phyloP scores from a whole-genome alignment of 2,113 vertebrate species.

The Xenotilapia flavipinnis region DNA sequence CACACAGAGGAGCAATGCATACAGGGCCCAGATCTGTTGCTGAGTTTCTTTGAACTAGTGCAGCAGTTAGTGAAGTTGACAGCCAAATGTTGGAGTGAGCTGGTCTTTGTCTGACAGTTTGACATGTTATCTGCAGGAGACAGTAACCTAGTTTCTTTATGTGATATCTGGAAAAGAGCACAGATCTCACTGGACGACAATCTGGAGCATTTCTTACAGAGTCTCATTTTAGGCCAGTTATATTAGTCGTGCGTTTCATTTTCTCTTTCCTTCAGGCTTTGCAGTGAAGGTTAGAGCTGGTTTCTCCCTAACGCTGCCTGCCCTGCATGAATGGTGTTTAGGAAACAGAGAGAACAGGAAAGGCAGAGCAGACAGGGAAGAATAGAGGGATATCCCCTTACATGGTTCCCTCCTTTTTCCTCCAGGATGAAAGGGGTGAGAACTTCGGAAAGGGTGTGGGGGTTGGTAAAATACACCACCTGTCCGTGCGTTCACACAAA shows the following conservation, averaged over 20 bases:
- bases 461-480: constrained; percentile 51
- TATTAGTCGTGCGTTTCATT: background rate
- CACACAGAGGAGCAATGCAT: background rate
- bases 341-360: constrained; percentile 73
- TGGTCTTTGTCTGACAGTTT: background rate
- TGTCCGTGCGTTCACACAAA: constrained; percentile 3
- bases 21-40: background rate
- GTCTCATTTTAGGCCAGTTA: background rate
- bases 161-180: background rate
- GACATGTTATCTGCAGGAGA: background rate
- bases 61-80: background rate
- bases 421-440: constrained; percentile 57
- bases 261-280: background rate
- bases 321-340: constrained; percentile 69
- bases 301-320: background rate
- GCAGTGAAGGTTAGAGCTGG: background rate
- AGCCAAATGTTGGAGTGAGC: background rate
- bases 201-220: constrained; percentile 2
- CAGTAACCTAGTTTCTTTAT: constrained; percentile 23
- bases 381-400: constrained; percentile 82
- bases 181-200: constrained; percentile 17
- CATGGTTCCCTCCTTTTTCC: constrained; percentile 72
- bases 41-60: background rate
- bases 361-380: constrained; percentile 69
- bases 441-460: constrained; percentile 37